Percentiles rank a stretch among this genome's conserved stretches.
Conservation (phyloP, 2,113 vertebrate species). For the Festucalex cinctus region DNA sequence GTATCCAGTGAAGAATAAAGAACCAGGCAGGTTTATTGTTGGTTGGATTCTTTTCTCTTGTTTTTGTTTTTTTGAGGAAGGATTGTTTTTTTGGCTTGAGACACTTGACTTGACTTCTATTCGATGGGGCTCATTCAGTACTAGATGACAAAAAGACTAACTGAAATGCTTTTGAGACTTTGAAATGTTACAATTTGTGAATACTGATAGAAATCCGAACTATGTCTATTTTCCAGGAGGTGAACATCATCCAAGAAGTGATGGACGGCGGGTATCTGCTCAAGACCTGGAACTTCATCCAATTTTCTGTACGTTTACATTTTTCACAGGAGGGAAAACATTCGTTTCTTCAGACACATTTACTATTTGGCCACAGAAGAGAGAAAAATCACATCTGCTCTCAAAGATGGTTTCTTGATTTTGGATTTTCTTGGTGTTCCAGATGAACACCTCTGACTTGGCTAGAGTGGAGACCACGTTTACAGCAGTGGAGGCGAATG, state of each 20-base stretch:
- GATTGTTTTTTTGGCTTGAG: too few species aligned
- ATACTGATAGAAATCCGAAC: background rate
- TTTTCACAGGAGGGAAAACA: background rate
- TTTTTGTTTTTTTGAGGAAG: too few species aligned
- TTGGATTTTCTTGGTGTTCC: constrained; percentile 6
- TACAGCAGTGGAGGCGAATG: constrained; percentile 33
- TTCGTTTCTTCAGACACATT: background rate
- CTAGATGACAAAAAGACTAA: background rate
- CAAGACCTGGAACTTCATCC: constrained; percentile 69
- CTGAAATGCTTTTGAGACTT: background rate
- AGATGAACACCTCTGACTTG: constrained; percentile 44
- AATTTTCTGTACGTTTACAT: constrained; percentile 64
- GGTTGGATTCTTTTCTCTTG: too few species aligned
- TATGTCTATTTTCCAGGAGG: constrained; percentile 50
- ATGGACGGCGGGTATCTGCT: constrained; percentile 36
- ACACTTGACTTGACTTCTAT: too few species aligned
- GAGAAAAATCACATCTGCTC: background rate
- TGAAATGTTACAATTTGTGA: constrained; percentile 1
- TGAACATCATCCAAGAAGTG: constrained; percentile 61
- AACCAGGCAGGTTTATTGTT: too few species aligned
- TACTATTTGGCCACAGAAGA: background rate
- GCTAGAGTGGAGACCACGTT: constrained; percentile 45
- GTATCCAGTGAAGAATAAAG: too few species aligned
- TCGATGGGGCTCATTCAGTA: too few species aligned
- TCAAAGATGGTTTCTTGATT: background rate